Base-by-base conservation (phyloP, 2,888 invertebrate species). In the Alviniconcha strummeri region DNA sequence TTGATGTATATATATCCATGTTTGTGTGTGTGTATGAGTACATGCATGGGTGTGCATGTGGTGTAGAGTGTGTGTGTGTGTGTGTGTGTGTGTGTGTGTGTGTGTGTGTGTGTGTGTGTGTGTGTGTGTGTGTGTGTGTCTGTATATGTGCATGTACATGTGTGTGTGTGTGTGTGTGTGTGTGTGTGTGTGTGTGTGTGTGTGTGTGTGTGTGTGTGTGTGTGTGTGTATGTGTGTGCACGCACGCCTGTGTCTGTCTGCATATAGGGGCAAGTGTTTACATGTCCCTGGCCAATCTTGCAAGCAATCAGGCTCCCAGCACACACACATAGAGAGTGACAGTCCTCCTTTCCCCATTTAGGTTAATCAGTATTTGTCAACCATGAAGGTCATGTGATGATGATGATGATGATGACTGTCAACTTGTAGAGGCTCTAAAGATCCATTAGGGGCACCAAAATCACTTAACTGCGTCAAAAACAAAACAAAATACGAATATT, bases 71-170 rank as follows among this genome's bases (percentile, higher is more conserved):
- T 69, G 69, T 76, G 56, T 69, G 76, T 71, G 69, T 74, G 55
- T 71, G 71, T 78, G 71, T 78, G 83, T 78, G 71, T 78, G 71
- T 78, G 60, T 69, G 77, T 77, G 82, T 77, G 82, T 82, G 83
- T 78, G 83, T 78, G 69, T 83, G 83, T 79, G 79, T 79, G 71
- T 71, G 71, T 83, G 79, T 79, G 72, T 79, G 72, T 83, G 60
- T 71, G 72, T 78, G 79, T 79, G 80, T 80, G 80, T 74, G 74
- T 74, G 74, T 80, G 80, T 83, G 64, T 83, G 74, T 67, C 52
- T 60, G 69, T 75, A 13, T 77, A 77, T 67, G 67, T 64, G 77
- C 67, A 11, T 74, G 74, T 74, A 11, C 36, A 52, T 74, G 74
- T 74, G 55, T 74, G 74, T 74, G 11, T 9, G 11, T 74, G 74